Evolutionary conservation across 2,113 vertebrate genomes (phyloP), one percentile per base, ranked within the genome.

Genomic region (Amphiprion percula): DNA sequence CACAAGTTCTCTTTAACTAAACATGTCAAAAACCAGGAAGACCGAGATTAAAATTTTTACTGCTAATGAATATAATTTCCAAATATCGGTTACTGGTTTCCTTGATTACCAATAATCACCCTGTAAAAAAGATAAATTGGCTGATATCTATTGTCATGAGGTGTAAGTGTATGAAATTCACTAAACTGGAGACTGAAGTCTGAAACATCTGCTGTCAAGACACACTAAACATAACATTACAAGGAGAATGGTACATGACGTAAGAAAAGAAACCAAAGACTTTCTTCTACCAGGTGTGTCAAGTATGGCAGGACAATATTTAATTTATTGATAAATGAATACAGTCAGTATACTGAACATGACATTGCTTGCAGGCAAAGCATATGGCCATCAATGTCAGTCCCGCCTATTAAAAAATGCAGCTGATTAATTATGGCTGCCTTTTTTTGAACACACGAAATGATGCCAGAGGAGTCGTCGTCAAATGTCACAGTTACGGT

Each of bases 321-420:
- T 21, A 10, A 19, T 52, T 21, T 21, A 10, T 52, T 19, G 19
- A 52, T 58, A 2, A 37, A 66, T 17, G 2, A 65, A 75, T 24
- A 21, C 17, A 15, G 28, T 39, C 41, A 49, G 10, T 66, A 7
- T 15, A 60, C 46, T 15, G 11, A 75, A 33, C 50, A 60, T 67
- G 15, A 59, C 46, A 52, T 28, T 44, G 8, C 23, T 60, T 23
- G 44, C 63, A 66, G 64, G 23, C 12, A 17, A 16, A 74, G 10
- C 53, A 49, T 66, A 58, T 47, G 33, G 52, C 39, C 44, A 12
- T 30, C 55, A 30, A 16, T 41, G 15, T 59, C 46, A 50, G 30
- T n/a, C n/a, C 30, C 60, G 53, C 46, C 46, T 49, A 82, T 65
- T 53, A 53, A 30, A 46, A 67, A 60, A 52, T 44, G 39, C 65